A percentile compares a stretch with the other conserved stretches of the same genome.
phyloP scores from a whole-genome alignment of 2,888 invertebrate species.

The Eupithecia tripunctaria region DNA sequence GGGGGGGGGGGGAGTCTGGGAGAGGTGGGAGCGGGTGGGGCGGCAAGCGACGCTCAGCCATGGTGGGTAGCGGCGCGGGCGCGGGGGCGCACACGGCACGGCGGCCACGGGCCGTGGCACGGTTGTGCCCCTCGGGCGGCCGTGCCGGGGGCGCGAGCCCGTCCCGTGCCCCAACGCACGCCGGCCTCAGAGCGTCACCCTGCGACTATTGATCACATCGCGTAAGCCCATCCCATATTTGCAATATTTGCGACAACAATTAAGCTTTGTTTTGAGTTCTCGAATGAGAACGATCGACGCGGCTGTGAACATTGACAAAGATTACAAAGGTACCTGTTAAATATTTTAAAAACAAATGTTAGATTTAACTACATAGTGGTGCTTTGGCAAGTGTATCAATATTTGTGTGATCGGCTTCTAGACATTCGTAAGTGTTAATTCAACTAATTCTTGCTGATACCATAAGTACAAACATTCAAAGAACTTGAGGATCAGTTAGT shows the following conservation, averaged over 20 bases:
- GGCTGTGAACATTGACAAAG: slow-evolving; percentile 83
- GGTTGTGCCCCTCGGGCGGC: slow-evolving; percentile 9
- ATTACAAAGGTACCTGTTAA: slow-evolving; percentile 54
- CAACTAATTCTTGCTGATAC: background rate
- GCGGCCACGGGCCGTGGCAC: slow-evolving; percentile 46
- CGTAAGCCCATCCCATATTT: slow-evolving; percentile 89
- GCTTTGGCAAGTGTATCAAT: slow-evolving; percentile 23
- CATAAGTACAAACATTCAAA: background rate
- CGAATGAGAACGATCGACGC: slow-evolving; percentile 73
- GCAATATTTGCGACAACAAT: slow-evolving; percentile 83
- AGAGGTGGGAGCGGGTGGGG: slow-evolving; percentile 52
- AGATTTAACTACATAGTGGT: slow-evolving; percentile 11
- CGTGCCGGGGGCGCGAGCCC: slow-evolving; percentile 62
- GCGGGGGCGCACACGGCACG: slow-evolving; percentile 59
- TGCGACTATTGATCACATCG: slow-evolving; percentile 89
- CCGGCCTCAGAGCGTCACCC: slow-evolving; percentile 67
- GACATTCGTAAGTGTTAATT: slow-evolving; percentile 12
- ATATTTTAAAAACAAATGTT: slow-evolving; percentile 22
- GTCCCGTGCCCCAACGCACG: slow-evolving; percentile 80
- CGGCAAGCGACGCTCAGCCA: slow-evolving; percentile 75
- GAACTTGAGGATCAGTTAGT: background rate
- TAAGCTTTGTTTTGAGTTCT: slow-evolving; percentile 81
- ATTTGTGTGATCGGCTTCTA: background rate
- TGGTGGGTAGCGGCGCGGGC: slow-evolving; percentile 78
- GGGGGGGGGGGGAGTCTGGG: slow-evolving; percentile 44